phyloP scores from a whole-genome alignment of 2,113 vertebrate genomes.

The Cairina moschata region DNA sequence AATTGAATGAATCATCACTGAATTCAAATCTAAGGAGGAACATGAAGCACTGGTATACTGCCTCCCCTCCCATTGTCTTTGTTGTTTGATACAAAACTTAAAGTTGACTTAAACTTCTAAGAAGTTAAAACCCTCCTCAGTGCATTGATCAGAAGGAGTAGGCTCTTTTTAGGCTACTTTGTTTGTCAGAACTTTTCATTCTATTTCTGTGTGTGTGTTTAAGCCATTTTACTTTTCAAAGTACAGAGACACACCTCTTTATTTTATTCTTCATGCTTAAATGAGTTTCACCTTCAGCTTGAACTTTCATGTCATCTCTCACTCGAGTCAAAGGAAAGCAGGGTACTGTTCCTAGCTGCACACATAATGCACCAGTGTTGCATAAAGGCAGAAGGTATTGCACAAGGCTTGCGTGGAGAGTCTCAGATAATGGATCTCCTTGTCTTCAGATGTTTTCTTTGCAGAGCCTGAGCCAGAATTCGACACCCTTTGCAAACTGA shows the following conservation, averaged over 20 bases:
- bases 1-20: background rate
- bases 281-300: background rate
- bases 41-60: background rate
- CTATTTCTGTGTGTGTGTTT: rapidly evolving
- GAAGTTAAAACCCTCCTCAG: background rate
- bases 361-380: background rate
- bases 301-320: background rate
- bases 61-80: background rate
- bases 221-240: background rate
- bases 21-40: background rate
- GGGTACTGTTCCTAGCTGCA: background rate
- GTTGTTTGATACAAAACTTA: background rate
- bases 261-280: background rate
- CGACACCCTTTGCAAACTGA: background rate
- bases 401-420: background rate
- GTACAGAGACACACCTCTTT: background rate
- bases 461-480: background rate
- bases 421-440: background rate
- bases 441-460: constrained; percentile 12
- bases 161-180: background rate
- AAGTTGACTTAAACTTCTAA: background rate
- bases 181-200: background rate
- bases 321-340: background rate
- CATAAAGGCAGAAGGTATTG: background rate
- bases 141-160: background rate